Conservation (phyloP, 2,113 vertebrate species). For the Craseonycteris thonglongyai region DNA sequence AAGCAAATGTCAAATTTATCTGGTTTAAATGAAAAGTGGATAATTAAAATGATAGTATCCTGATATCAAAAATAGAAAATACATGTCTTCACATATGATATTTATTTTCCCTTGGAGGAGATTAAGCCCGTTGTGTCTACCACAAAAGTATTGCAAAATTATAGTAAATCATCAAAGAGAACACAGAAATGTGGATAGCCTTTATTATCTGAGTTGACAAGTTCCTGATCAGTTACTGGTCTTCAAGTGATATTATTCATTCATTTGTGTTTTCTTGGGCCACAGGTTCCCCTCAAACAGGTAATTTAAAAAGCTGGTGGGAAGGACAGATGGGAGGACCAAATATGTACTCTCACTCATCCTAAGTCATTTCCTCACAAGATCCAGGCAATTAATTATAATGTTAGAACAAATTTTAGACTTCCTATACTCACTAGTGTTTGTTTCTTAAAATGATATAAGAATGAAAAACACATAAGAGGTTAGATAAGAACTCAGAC, state of each 20-base stretch:
- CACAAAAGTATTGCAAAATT: not conserved
- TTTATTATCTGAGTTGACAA: not conserved
- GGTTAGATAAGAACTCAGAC: not conserved
- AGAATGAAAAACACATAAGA: not conserved
- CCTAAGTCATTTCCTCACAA: not conserved
- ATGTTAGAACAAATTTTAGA: not conserved
- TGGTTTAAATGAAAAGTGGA: conserved; percentile 30
- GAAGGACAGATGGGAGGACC: not conserved
- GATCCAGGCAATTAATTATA: not conserved
- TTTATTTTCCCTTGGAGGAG: not conserved
- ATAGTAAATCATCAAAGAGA: not conserved
- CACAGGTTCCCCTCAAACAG: not conserved
- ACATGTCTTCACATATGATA: not conserved
- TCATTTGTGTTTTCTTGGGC: not conserved
- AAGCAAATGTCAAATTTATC: conserved; percentile 25
- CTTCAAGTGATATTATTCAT: not conserved
- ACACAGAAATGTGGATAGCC: not conserved
- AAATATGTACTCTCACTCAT: not conserved
- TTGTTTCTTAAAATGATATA: not conserved
- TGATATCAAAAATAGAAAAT: not conserved
- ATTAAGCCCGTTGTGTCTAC: not conserved
- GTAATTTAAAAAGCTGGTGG: not conserved
- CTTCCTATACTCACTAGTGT: not conserved
- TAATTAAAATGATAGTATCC: conserved; percentile 36
- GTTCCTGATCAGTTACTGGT: not conserved